Evolutionary conservation across 2,113 vertebrate genomes (phyloP), one percentile per base, ranked within the genome.

Genomic region (Elachura formosa): DNA sequence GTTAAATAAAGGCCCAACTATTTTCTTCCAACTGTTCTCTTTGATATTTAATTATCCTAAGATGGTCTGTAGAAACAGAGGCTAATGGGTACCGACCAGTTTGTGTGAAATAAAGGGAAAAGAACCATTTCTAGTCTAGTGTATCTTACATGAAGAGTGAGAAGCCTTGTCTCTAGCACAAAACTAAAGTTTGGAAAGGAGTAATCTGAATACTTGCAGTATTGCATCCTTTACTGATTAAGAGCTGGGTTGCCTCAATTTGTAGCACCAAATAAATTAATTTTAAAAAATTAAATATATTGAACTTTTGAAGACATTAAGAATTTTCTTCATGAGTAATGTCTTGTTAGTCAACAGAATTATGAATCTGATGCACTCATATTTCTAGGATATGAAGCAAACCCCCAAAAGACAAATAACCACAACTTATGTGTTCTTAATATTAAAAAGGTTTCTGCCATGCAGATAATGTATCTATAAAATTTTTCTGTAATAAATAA

Each of bases 21-120:
- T 55, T 92, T 84, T 92, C 43, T 31, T 88, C 72, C 59, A 80
- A 41, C 51, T 77, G 17, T 40, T 93, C 29, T 62, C 55, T 55
- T 71, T 87, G 81, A 61, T 82, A 79, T 56, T 75, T 89, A 75
- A 68, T 82, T 85, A 14, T 91, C 62, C 18, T 77, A 54, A 62
- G 14, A 10, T 64, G 23, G 8, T 24, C 48, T 61, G 10, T 78
- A 69, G 17, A 91, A 89, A 74, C 12, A 69, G 5, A 34, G 14
- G 14, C 51, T 9, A 33, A 66, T 4, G 2, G 5, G 15, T 43
- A n/a, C 4, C 1, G 24, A 40, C 0, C 3, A 56, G 12, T 49
- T n/a, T 52, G 19, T 28, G 12, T 17, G n/a, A 82, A 89, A n/a
- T 55, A 59, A 34, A 4, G 7, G 67, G 22, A 33, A 78, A 77